Base-by-base conservation (phyloP, 2,113 vertebrate species). In the Pelobates fuscus region DNA sequence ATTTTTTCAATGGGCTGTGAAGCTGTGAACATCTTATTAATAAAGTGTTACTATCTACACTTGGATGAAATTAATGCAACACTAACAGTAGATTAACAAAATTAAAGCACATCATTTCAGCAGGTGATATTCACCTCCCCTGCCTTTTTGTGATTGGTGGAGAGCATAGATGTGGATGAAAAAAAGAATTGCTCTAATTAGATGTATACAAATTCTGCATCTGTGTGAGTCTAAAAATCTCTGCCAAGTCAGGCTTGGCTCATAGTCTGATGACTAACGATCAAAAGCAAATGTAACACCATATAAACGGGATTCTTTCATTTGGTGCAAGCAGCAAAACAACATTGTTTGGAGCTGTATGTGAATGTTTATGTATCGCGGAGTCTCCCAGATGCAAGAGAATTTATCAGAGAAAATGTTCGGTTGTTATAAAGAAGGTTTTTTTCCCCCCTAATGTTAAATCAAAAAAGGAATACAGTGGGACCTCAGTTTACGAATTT, bases 11-110 rank as follows among this genome's bases (percentile, higher is more conserved):
- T 65, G 49, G 30, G 61, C 61, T 43, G 61, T 74, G 61, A 65
- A 74, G 29, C 49, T 65, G 61, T 74, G 55, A 74, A 74, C 71
- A 65, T 54, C 30, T 65, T 74, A 74, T 65, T 74, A 73, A 54
- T 41, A 73, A 12, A 26, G 46, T 65, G 70, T 64, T 54, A 54
- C 60, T 64, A 44, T 41, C 8, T 57, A 37, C 61, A 63, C 25
- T 10, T 54, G 15, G 27, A 27, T 57, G 41, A 18, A 65, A 17
- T 43, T 30, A 64, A 29, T 15, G 46, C 46, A 41, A 12, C 23
- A 8, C 8, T 57, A 30, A 70, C 30, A 43, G 18, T 26, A 72
- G 17, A 52, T 54, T 15, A 65, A 26, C 15, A 23, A 54, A 27
- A 17, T 64, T 72, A 43, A 26, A 64, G 15, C 46, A 54, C 4